Evolutionary conservation across 2,888 invertebrate species (phyloP).

Genomic region (Caenorhabditis sp.): DNA sequence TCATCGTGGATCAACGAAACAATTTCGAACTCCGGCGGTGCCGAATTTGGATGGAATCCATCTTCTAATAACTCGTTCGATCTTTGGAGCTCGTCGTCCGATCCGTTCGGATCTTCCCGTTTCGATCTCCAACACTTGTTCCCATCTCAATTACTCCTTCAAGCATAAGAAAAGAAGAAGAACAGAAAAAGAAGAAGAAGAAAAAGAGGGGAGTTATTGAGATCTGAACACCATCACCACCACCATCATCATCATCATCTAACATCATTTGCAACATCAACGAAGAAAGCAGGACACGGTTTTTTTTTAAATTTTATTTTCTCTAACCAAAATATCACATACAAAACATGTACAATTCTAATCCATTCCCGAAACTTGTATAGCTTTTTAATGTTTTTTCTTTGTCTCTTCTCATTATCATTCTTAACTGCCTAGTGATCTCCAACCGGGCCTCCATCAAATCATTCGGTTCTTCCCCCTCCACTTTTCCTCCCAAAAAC

Average conservation of each 20-base stretch:
- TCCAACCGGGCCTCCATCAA: slow-evolving; percentile 21
- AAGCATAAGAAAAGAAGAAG: slow-evolving; percentile 38
- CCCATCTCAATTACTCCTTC: slow-evolving; percentile 45
- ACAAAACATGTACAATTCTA: slow-evolving; percentile 8
- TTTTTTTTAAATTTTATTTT: slow-evolving; percentile 24
- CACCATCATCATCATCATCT: slow-evolving; percentile 1
- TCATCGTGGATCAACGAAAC: neutral
- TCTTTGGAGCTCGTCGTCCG: slow-evolving; percentile 32
- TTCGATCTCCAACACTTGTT: slow-evolving; percentile 50
- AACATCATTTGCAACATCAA: neutral
- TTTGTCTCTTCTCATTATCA: neutral
- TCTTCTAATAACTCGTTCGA: slow-evolving; percentile 32
- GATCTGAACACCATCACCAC: neutral
- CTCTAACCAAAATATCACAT: slow-evolving; percentile 9
- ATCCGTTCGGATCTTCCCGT: slow-evolving; percentile 34
- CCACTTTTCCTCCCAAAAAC: neutral
- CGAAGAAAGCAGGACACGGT: slow-evolving; percentile 11
- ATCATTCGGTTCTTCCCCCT: neutral
- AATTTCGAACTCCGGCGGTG: slow-evolving; percentile 8
- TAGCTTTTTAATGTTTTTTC: neutral
- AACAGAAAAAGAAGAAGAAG: slow-evolving; percentile 8
- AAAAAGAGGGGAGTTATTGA: slow-evolving; percentile 3
- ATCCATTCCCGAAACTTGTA: slow-evolving; percentile 22
- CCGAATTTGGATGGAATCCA: slow-evolving; percentile 4
- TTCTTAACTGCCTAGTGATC: slow-evolving; percentile 43